Conservation (phyloP, 2,888 invertebrate species). For the Phyllotreta cruciferae region DNA sequence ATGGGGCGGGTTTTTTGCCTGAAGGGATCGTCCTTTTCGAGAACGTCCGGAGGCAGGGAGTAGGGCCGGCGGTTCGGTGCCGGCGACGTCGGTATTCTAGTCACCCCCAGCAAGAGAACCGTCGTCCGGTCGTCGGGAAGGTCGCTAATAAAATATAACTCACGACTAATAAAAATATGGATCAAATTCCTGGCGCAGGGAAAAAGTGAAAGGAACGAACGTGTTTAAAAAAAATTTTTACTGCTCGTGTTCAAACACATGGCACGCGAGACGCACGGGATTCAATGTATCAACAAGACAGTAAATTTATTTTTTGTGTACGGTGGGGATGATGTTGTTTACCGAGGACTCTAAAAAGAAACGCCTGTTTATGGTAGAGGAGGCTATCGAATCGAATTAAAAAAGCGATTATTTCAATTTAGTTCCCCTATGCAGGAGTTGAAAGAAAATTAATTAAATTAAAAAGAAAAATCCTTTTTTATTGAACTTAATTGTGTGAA, state of each 20-base stretch:
- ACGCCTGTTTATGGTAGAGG: constrained; percentile 16
- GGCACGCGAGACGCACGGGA: constrained; percentile 19
- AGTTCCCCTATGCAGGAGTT: too few relatives aligned
- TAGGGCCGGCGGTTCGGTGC: constrained; percentile 52
- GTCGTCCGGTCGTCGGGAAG: constrained; percentile 69
- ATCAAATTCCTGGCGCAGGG: too few relatives aligned
- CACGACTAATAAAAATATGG: too few relatives aligned
- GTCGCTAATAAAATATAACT: constrained; percentile 60
- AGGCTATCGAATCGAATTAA: constrained; percentile 13
- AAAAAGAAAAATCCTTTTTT: too few relatives aligned
- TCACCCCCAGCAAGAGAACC: constrained; percentile 68
- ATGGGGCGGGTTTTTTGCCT: constrained; percentile 41
- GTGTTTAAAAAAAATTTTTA: not conserved
- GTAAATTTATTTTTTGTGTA: constrained; percentile 21
- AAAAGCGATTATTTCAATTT: not conserved
- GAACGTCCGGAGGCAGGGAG: constrained; percentile 12
- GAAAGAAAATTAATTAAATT: too few relatives aligned
- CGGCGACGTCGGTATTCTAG: constrained; percentile 63
- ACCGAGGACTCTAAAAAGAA: constrained; percentile 21
- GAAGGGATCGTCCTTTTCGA: constrained; percentile 13
- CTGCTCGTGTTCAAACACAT: constrained; percentile 12
- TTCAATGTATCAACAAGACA: constrained; percentile 23
- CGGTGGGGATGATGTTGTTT: constrained; percentile 20
- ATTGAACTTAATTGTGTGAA: too few relatives aligned
- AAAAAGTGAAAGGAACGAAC: not conserved